Conservation (phyloP, 2,797 vertebrate species). For the Poeciliopsis turneri region DNA sequence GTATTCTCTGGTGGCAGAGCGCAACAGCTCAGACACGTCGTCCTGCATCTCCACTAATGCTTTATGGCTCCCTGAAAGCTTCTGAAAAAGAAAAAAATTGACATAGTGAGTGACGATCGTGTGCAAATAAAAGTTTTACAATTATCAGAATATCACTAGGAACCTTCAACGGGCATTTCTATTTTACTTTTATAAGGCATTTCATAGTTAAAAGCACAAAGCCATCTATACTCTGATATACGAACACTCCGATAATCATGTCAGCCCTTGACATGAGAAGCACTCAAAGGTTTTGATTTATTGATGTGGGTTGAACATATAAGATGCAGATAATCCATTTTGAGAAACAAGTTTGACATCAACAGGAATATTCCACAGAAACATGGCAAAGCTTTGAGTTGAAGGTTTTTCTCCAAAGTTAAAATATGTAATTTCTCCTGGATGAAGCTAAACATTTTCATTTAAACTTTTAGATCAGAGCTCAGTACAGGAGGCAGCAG, state of each 20-base stretch:
- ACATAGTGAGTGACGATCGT: slow-evolving; percentile 10
- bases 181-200: slow-evolving; percentile 18
- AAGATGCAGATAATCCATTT: slow-evolving; percentile 46
- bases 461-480: not conserved
- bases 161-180: not conserved
- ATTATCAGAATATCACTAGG: slow-evolving; percentile 11
- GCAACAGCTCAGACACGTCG: slow-evolving; percentile 88
- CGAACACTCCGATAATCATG: slow-evolving; percentile 41
- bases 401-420: not conserved
- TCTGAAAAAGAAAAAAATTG: slow-evolving; percentile 78
- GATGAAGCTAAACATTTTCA: not conserved
- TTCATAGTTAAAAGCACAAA: slow-evolving; percentile 27
- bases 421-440: not conserved
- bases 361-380: slow-evolving; percentile 20
- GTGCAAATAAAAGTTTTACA: slow-evolving; percentile 12
- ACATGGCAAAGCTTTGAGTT: not conserved
- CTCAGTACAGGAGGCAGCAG: too few species aligned
- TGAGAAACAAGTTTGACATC: slow-evolving; percentile 25
- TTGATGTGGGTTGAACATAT: slow-evolving; percentile 55
- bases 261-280: slow-evolving; percentile 26
- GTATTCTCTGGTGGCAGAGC: slow-evolving; percentile 84
- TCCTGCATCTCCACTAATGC: slow-evolving; percentile 98
- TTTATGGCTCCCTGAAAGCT: slow-evolving; percentile 96
- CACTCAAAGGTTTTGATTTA: slow-evolving; percentile 68
- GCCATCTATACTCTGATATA: slow-evolving; percentile 24